A percentile compares a stretch with the other conserved stretches of the same genome.
Evolutionary conservation across 2,888 invertebrate genomes (phyloP).

Genomic region (Mylabris sibirica): DNA sequence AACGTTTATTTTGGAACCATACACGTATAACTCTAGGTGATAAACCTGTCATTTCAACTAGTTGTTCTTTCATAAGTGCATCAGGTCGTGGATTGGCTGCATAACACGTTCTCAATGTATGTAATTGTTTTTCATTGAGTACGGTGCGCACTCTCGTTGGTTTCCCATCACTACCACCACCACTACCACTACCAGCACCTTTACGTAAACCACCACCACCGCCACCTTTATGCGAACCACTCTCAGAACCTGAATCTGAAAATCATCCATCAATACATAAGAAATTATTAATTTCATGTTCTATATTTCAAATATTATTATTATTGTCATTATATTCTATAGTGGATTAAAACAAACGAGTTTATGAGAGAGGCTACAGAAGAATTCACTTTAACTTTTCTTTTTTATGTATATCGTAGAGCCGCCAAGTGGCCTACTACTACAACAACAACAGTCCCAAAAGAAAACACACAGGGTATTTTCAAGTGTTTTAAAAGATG

Average conservation of each 20-base stretch:
- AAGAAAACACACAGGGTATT: conserved; percentile 21
- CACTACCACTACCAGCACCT: conserved; percentile 62
- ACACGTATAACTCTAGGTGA: conserved; percentile 98
- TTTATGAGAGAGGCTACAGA: not conserved
- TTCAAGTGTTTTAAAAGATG: conserved; percentile 45
- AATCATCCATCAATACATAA: conserved; percentile 40
- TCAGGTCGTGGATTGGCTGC: conserved; percentile 98
- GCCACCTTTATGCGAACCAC: conserved; percentile 86
- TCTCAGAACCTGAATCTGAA: conserved; percentile 94
- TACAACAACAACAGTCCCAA: not conserved
- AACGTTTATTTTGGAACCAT: conserved; percentile 99
- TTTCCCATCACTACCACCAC: conserved; percentile 82
- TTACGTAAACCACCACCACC: conserved; percentile 63
- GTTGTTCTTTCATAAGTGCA: conserved; percentile 98
- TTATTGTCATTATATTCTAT: not conserved
- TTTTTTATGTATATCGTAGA: not conserved
- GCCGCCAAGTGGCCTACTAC: not conserved
- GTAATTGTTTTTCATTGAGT: conserved; percentile 97
- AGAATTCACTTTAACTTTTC: conserved; percentile 5
- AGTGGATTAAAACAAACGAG: not conserved
- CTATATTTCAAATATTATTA: not conserved
- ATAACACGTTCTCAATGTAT: conserved; percentile 97
- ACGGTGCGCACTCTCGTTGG: conserved; percentile 99
- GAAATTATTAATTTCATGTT: not conserved
- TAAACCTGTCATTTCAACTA: conserved; percentile 98